A percentile compares a stretch with the other conserved stretches of the same genome.
Evolutionary conservation across 2,888 invertebrate genomes (phyloP).

Genomic region (Erebia aethiops): DNA sequence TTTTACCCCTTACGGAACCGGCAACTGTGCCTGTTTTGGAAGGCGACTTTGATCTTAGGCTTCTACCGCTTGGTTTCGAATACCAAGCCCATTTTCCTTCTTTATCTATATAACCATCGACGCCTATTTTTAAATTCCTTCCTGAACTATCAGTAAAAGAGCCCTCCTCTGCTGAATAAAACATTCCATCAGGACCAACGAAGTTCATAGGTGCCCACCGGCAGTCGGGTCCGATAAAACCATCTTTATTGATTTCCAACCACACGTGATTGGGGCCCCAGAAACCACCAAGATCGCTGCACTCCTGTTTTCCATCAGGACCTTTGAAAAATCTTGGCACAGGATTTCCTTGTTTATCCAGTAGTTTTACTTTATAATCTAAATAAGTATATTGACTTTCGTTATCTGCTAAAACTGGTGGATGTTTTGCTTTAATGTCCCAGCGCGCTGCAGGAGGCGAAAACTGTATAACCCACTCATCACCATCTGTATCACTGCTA

Average conservation of each 20-base stretch:
- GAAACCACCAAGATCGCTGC: constrained; percentile 76
- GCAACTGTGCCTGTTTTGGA: constrained; percentile 44
- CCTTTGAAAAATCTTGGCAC: constrained; percentile 72
- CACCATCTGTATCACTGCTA: constrained; percentile 71
- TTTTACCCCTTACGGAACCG: constrained; percentile 43
- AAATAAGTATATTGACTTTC: constrained; percentile 70
- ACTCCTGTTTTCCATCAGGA: constrained; percentile 70
- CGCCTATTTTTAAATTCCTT: constrained; percentile 59
- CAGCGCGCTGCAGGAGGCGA: constrained; percentile 69
- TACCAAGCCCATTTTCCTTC: constrained; percentile 73
- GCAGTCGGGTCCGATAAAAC: constrained; percentile 71
- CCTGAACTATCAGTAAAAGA: constrained; percentile 60
- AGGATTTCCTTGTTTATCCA: constrained; percentile 70
- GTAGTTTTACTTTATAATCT: constrained; percentile 72
- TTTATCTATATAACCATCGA: constrained; percentile 73
- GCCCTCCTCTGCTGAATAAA: constrained; percentile 71
- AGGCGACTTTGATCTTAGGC: constrained; percentile 51
- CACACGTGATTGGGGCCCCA: constrained; percentile 65
- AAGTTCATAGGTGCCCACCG: constrained; percentile 75
- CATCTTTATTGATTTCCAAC: constrained; percentile 75
- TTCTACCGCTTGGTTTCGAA: constrained; percentile 48
- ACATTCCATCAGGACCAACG: constrained; percentile 70
- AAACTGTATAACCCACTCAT: constrained; percentile 76
- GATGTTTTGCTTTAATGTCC: constrained; percentile 69
- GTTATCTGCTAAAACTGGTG: constrained; percentile 51